phyloP scores from a whole-genome alignment of 2,797 vertebrate species.

The Rhinatrema bivittatum region DNA sequence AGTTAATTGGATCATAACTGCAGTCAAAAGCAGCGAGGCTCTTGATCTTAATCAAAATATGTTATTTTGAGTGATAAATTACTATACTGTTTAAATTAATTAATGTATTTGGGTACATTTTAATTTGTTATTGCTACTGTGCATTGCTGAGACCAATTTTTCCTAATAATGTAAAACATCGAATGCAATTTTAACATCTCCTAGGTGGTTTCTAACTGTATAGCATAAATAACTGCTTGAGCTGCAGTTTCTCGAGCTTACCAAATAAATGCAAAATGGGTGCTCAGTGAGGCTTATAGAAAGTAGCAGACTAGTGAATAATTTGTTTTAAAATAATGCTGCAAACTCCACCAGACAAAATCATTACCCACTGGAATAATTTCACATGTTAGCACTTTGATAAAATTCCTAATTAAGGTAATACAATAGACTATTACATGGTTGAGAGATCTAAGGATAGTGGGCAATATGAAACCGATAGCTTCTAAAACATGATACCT shows the following conservation, averaged over 20 bases:
- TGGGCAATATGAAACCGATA: conserved; percentile 8
- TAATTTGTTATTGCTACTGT: conserved; percentile 6
- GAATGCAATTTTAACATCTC: no score
- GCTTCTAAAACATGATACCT: conserved; percentile 5
- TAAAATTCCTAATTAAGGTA: conserved; percentile 5
- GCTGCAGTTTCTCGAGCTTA: no score
- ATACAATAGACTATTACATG: background rate
- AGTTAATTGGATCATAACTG: background rate
- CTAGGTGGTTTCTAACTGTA: no score
- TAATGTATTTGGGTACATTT: background rate
- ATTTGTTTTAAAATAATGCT: no score
- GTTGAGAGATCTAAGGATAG: conserved; percentile 8
- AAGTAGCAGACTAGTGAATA: no score
- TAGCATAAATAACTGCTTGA: no score
- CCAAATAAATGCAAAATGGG: no score
- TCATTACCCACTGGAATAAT: background rate
- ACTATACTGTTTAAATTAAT: conserved; percentile 3
- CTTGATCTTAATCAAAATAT: conserved; percentile 1
- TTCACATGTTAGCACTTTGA: conserved; percentile 7
- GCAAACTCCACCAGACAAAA: conserved; percentile 13
- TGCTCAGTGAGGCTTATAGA: no score
- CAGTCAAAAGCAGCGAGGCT: background rate
- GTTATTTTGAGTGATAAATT: background rate
- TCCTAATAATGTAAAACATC: no score
- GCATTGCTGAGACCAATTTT: background rate